Evolutionary conservation across 2,797 vertebrate species (phyloP).

Genomic region (Synaphobranchus kaupii): DNA sequence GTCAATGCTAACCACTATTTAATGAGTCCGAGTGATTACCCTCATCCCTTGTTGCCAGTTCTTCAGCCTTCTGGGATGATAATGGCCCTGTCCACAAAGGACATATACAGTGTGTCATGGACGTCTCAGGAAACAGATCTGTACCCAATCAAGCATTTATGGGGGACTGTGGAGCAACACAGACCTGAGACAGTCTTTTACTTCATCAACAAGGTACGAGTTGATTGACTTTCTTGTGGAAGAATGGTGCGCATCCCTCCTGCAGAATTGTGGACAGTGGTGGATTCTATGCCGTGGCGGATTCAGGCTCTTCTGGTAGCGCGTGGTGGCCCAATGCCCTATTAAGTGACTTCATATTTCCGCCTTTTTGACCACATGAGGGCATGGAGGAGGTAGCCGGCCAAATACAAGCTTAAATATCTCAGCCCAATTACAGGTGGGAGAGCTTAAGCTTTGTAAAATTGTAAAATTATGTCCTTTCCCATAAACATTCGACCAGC

Average conservation of each 20-base stretch:
- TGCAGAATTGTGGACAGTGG: too few species aligned
- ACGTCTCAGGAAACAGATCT: neutral
- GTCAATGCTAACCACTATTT: too few species aligned
- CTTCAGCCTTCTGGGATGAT: neutral
- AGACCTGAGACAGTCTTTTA: too few species aligned
- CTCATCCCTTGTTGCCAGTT: neutral
- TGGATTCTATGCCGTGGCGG: too few species aligned
- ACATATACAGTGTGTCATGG: neutral
- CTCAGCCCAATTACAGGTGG: neutral
- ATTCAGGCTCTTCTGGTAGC: too few species aligned
- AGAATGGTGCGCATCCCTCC: too few species aligned
- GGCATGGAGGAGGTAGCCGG: neutral
- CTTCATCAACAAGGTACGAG: too few species aligned
- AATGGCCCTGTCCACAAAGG: neutral
- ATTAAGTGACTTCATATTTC: neutral
- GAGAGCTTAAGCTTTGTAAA: slow-evolving; percentile 11
- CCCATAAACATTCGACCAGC: slow-evolving; percentile 25
- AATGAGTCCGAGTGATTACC: too few species aligned
- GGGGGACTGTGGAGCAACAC: too few species aligned
- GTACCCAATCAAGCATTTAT: neutral
- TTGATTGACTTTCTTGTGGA: too few species aligned
- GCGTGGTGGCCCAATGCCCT: too few species aligned
- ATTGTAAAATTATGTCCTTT: slow-evolving; percentile 11
- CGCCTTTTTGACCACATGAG: neutral
- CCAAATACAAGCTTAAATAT: neutral